Evolutionary conservation across 2,888 invertebrate species (phyloP).

Genomic region (Temnothorax unifasciatus): DNA sequence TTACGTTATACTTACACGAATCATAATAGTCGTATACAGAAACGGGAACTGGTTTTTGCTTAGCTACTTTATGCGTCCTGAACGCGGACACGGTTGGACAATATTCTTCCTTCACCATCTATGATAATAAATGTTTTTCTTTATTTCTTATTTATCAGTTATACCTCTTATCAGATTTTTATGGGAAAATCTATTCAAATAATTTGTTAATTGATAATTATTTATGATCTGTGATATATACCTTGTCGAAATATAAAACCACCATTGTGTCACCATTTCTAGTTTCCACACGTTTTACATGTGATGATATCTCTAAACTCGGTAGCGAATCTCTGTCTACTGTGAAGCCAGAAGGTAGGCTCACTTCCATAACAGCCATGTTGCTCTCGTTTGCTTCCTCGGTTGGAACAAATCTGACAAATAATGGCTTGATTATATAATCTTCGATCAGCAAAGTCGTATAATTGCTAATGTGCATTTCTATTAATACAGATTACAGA

Average conservation of each 20-base stretch:
- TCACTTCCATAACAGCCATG: conserved; percentile 96
- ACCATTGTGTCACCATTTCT: conserved; percentile 90
- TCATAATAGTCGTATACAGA: conserved; percentile 97
- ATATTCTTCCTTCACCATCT: conserved; percentile 88
- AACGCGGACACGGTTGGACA: conserved; percentile 95
- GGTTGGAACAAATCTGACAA: conserved; percentile 89
- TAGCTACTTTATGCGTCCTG: conserved; percentile 93
- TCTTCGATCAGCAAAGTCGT: not conserved
- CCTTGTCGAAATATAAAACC: conserved; percentile 91
- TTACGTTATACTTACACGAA: conserved; percentile 90
- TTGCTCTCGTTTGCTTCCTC: conserved; percentile 92
- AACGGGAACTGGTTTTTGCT: conserved; percentile 95
- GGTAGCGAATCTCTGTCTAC: conserved; percentile 93
- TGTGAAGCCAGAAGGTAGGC: conserved; percentile 96
- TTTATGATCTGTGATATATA: conserved; percentile 84
- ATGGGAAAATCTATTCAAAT: not conserved
- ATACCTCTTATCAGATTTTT: not conserved
- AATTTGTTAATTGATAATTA: not conserved
- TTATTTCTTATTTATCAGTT: not conserved
- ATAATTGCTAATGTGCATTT: not conserved
- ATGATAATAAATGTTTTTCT: conserved; percentile 68
- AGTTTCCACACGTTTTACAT: conserved; percentile 90
- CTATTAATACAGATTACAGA: too few species aligned
- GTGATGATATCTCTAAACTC: conserved; percentile 87
- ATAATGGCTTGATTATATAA: conserved; percentile 4